phyloP scores from a whole-genome alignment of 2,797 vertebrate species.

The Rhabdophis nuchalis region DNA sequence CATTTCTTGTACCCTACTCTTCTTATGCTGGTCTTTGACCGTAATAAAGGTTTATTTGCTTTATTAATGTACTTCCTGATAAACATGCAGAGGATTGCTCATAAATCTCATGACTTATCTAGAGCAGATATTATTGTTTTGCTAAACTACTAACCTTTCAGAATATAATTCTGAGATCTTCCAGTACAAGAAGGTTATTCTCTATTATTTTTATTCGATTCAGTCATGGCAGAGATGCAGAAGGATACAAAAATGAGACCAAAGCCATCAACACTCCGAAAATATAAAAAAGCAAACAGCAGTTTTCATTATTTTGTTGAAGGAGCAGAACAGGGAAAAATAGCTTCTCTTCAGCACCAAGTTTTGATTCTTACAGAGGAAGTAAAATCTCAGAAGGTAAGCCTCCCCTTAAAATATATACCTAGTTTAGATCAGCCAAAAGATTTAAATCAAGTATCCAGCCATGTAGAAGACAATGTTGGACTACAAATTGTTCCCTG shows the following conservation, averaged over 20 bases:
- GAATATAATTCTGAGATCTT: not conserved
- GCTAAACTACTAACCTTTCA: not conserved
- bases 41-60: not conserved
- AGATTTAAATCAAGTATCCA: not conserved
- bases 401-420: not conserved
- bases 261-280: conserved; percentile 60
- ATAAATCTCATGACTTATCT: not conserved
- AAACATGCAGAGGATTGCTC: not conserved
- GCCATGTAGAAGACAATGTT: not conserved
- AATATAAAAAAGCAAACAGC: conserved; percentile 65
- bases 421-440: not conserved
- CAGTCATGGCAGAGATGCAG: conserved; percentile 40
- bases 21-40: not conserved
- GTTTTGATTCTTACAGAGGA: conserved; percentile 79
- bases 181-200: not conserved
- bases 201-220: conserved; percentile 6
- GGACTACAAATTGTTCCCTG: not conserved
- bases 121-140: not conserved
- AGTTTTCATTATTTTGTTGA: conserved; percentile 66
- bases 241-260: conserved; percentile 46
- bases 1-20: not conserved
- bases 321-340: conserved; percentile 52
- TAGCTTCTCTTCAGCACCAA: conserved; percentile 76
- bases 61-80: not conserved
- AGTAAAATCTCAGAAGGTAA: conserved; percentile 89